These are phyloP conservation scores for Mormyrus lacerda DNA, from an alignment of 2,113 vertebrate species.

Conservation along the genomic window DNA sequence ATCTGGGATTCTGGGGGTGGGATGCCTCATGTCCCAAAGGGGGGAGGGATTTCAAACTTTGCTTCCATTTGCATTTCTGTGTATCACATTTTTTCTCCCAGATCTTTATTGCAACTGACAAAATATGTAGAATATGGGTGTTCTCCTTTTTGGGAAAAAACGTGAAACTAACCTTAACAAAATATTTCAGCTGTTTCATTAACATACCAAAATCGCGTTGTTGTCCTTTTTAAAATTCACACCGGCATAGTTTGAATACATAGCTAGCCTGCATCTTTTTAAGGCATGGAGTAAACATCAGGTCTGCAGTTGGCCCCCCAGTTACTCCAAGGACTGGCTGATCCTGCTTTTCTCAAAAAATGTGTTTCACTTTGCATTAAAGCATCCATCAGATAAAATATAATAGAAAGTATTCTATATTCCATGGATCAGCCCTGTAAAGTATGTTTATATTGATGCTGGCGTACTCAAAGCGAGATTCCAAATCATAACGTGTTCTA, in stretches of 20 bases:
- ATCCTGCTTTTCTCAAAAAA: not conserved
- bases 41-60: not conserved
- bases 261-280: not conserved
- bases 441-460: not conserved
- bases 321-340: not conserved
- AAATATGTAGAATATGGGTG: not conserved
- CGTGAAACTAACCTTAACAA: not conserved
- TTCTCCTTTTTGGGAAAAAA: not conserved
- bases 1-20: not conserved
- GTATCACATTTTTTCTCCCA: not conserved
- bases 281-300: not conserved
- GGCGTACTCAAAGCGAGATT: not conserved
- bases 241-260: not conserved
- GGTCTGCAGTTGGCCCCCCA: not conserved
- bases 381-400: not conserved
- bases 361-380: not conserved
- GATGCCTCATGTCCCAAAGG: not conserved
- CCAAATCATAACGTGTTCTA: not conserved
- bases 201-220: not conserved
- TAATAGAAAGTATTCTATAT: not conserved
- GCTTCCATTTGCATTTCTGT: not conserved
- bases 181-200: not conserved
- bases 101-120: not conserved
- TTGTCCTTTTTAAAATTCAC: not conserved
- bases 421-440: not conserved